Conservation (phyloP, 2,113 vertebrate genomes). For the Cercocebus atys region DNA sequence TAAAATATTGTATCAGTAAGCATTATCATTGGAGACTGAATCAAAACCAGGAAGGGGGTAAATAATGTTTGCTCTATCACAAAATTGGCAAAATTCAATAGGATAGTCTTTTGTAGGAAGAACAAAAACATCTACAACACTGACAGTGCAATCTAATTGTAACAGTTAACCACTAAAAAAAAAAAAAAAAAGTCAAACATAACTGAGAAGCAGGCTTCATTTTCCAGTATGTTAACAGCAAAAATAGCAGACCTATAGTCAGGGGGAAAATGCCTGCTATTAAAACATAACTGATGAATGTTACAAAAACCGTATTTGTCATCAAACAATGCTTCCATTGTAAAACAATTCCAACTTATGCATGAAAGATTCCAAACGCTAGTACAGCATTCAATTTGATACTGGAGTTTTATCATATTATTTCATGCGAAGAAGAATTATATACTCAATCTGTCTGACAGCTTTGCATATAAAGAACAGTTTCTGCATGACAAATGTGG, state of each 20-base stretch:
- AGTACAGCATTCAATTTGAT: conserved; percentile 82
- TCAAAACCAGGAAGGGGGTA: conserved; percentile 72
- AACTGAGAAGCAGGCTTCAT: background rate
- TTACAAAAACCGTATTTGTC: conserved; percentile 66
- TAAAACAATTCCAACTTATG: conserved; percentile 77
- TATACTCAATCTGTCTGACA: conserved; percentile 79
- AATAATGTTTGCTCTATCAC: conserved; percentile 16
- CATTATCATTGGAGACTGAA: conserved; percentile 72
- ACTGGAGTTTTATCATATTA: conserved; percentile 79
- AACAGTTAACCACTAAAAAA: conserved; percentile 35
- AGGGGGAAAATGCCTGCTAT: conserved; percentile 48
- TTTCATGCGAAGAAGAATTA: conserved; percentile 84
- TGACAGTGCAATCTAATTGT: background rate
- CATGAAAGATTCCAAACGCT: conserved; percentile 81
- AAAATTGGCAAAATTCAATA: background rate
- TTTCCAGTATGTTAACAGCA: conserved; percentile 35
- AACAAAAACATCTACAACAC: conserved; percentile 57
- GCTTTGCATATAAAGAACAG: conserved; percentile 80
- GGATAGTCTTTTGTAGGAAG: background rate
- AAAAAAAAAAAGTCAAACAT: conserved; percentile 17
- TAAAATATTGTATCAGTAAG: conserved; percentile 76
- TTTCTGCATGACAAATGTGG: conserved; percentile 81
- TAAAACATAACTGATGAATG: conserved; percentile 58
- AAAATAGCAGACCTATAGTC: background rate
- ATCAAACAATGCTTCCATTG: conserved; percentile 69